Percentiles rank a stretch among this genome's conserved stretches.
phyloP scores from a whole-genome alignment of 2,113 vertebrate species.

The Leucoraja erinaceus region DNA sequence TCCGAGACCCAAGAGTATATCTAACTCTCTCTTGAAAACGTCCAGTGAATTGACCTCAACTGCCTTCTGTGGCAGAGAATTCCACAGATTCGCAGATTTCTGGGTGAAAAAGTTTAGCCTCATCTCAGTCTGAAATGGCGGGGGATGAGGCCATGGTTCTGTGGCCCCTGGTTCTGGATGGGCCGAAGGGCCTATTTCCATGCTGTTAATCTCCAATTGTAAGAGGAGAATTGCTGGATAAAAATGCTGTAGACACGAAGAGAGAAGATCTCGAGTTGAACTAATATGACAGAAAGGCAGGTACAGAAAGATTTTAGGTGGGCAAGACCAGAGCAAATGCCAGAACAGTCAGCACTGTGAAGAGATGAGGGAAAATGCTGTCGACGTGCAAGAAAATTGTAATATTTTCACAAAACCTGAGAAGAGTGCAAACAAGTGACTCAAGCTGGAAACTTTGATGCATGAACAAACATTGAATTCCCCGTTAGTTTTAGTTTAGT shows the following conservation, averaged over 20 bases:
- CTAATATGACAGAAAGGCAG: background rate
- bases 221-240: background rate
- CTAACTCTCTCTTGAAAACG: too few species aligned
- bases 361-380: background rate
- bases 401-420: background rate
- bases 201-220: background rate
- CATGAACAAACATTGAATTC: background rate
- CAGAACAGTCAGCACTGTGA: background rate
- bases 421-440: background rate
- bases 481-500: too few species aligned
- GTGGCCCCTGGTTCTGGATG: too few species aligned
- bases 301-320: background rate
- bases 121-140: too few species aligned
- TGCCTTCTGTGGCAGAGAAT: too few species aligned
- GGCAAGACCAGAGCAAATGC: background rate
- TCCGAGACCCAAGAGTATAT: too few species aligned
- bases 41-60: too few species aligned
- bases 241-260: background rate
- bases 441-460: background rate
- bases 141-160: too few species aligned
- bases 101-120: too few species aligned
- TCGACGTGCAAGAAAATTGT: background rate
- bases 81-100: too few species aligned
- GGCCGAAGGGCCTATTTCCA: too few species aligned
- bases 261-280: background rate